A percentile compares a stretch with the other conserved stretches of the same genome.
phyloP scores from a whole-genome alignment of 2,797 vertebrate genomes.

The Protonibea diacanthus region DNA sequence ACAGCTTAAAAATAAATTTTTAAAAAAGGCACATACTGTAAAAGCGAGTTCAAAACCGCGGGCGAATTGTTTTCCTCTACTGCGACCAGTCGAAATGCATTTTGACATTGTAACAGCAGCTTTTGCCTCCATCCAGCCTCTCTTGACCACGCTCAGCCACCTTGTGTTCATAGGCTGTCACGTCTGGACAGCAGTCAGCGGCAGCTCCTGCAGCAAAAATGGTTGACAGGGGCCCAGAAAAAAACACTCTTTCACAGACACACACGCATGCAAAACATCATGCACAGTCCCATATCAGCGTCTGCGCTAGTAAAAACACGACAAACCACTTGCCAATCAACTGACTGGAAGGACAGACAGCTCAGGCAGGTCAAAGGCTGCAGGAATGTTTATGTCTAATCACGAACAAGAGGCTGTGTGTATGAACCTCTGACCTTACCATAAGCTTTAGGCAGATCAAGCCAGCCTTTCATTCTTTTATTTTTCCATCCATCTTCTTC shows the following conservation, averaged over 20 bases:
- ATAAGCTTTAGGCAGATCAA: background rate
- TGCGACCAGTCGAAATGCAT: conserved; percentile 25
- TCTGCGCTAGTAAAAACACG: conserved; percentile 33
- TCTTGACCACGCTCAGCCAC: conserved; percentile 33
- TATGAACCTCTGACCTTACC: background rate
- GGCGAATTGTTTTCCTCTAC: conserved; percentile 24
- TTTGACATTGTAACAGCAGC: conserved; percentile 44
- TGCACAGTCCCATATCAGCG: conserved; percentile 6
- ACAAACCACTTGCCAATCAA: conserved; percentile 22
- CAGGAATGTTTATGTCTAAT: conserved; percentile 58
- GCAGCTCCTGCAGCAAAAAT: conserved; percentile 35
- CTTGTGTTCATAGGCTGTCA: conserved; percentile 54
- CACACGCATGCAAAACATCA: conserved; percentile 11
- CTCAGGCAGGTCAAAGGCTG: conserved; percentile 50
- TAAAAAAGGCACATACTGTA: conserved; percentile 3
- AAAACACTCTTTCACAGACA: conserved; percentile 26
- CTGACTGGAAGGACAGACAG: conserved; percentile 35
- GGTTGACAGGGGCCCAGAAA: conserved; percentile 48
- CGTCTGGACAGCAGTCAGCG: conserved; percentile 44
- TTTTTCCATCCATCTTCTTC: background rate
- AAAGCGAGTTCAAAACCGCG: conserved; percentile 8
- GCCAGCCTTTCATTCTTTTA: background rate
- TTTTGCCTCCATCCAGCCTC: conserved; percentile 26
- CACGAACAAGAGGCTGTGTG: conserved; percentile 21
- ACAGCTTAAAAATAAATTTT: conserved; percentile 12